phyloP scores from a whole-genome alignment of 2,113 vertebrate species.

The Sinocyclocheilus maitianheensis region DNA sequence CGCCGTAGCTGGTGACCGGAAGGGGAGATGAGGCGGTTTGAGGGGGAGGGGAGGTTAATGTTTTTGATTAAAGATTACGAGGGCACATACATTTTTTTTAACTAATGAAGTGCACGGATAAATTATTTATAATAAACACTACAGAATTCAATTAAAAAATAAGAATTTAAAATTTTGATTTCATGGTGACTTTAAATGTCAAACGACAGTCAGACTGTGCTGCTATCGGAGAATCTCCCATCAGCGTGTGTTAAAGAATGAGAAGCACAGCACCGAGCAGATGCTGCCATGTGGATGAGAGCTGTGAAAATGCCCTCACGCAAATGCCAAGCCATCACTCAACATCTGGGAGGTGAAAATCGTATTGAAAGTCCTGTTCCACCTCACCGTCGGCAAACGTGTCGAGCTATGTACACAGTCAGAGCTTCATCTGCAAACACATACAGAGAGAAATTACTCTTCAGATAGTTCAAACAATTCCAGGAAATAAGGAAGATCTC shows the following conservation, averaged over 20 bases:
- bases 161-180: too few relatives aligned
- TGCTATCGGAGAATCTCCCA: not conserved
- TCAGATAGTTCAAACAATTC: not conserved
- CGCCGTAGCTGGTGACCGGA: too few relatives aligned
- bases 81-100: too few relatives aligned
- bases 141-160: too few relatives aligned
- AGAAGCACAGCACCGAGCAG: not conserved
- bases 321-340: conserved; percentile 5
- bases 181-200: not conserved
- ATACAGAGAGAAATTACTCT: not conserved
- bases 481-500: not conserved
- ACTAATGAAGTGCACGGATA: too few relatives aligned
- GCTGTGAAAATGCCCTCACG: not conserved
- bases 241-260: not conserved
- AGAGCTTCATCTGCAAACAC: not conserved
- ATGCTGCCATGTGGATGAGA: not conserved
- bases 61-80: too few relatives aligned
- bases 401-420: not conserved
- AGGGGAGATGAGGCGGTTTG: too few relatives aligned
- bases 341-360: not conserved
- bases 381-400: not conserved
- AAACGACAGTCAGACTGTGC: not conserved
- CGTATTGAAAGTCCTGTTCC: not conserved
- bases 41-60: too few relatives aligned
- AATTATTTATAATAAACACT: too few relatives aligned